Base-by-base conservation (phyloP, 2,888 invertebrate species). In the Amphipoea lucens region DNA sequence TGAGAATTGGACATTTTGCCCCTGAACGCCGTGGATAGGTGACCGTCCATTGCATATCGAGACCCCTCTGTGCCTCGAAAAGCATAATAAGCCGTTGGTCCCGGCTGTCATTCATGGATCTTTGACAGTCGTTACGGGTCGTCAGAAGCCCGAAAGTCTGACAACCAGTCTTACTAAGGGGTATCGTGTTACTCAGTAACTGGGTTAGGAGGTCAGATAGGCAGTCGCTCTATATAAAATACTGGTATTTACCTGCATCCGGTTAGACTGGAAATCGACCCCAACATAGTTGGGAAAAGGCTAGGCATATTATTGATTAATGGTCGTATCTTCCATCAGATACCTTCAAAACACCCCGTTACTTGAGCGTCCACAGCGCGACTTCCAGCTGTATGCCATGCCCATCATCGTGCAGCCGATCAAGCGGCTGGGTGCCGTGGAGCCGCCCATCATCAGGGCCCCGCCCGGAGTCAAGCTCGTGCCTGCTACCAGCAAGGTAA, bases 311-410 rank as follows among this genome's bases (percentile, higher is more conserved):
- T 54, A 70, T 40, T 40, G 23, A 54, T 70, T 36, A 23, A 54
- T 70, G 23, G 48, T 40, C 5, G 14, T 54, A 4, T 54, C 42
- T 65, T n/a, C 70, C 60, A 11, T 14, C 88, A 97, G 97, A 20
- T 97, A 97, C 80, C 95, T 97, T 0, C 95, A 97, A 82, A 97
- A 97, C 90, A 90, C 97, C 0, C 94, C 97, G 14, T 93, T 93
- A 2, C 75, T 90, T 0, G 95, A 97, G 45, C 94, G 96, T 0
- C 88, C 91, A 0, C 95, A 92, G 83, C 94, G 95, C 74, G 95
- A 96, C 42, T 97, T 97, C 90, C 93, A 92, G 7, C 67, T 97
- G 4, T 96, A 95, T 89, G 93, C 94, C 0, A 94, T 96, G 89
- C 86, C 94, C 0, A 91, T 95, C 2, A 89, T 87, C 0, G 93